These are phyloP conservation scores for Mellilla xanthometata DNA, from an alignment of 2,888 invertebrate species.

Conservation along the genomic window DNA sequence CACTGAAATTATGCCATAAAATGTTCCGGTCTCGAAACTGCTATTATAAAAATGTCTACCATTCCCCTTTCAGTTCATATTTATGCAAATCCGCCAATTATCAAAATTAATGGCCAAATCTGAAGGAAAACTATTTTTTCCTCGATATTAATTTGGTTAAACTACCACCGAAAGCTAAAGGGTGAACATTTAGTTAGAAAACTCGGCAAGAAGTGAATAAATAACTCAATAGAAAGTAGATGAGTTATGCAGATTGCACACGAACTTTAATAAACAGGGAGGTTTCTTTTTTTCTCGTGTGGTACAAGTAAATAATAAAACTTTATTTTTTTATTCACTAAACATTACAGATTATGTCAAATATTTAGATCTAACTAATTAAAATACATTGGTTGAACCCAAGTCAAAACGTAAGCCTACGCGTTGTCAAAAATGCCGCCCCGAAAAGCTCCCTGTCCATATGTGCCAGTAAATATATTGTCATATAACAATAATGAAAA, in stretches of 20 bases:
- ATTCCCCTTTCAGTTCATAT: constrained; percentile 3
- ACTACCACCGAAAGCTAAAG: constrained; percentile 20
- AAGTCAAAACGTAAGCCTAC: too few species aligned
- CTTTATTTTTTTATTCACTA: too few species aligned
- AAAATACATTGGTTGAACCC: too few species aligned
- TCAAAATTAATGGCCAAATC: constrained; percentile 16
- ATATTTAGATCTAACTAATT: too few species aligned
- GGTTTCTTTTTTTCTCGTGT: constrained; percentile 29
- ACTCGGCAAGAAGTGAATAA: constrained; percentile 69
- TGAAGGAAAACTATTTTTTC: constrained; percentile 18
- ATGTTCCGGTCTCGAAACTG: constrained; percentile 6
- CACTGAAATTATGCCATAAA: constrained; percentile 5
- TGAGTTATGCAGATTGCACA: constrained; percentile 59
- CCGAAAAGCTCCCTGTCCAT: too few species aligned
- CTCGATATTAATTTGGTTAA: constrained; percentile 16
- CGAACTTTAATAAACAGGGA: constrained; percentile 45
- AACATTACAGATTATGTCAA: too few species aligned
- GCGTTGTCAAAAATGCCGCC: too few species aligned
- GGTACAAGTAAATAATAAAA: constrained; percentile 28
- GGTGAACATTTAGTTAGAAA: constrained; percentile 51
- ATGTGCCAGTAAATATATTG: too few species aligned
- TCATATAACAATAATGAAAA: too few species aligned
- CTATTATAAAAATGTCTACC: constrained; percentile 2
- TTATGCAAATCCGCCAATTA: constrained; percentile 21
- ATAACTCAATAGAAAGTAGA: constrained; percentile 61